Evolutionary conservation across 2,888 invertebrate genomes (phyloP), one percentile per base, ranked within the genome.

Genomic region (Bombylius major): DNA sequence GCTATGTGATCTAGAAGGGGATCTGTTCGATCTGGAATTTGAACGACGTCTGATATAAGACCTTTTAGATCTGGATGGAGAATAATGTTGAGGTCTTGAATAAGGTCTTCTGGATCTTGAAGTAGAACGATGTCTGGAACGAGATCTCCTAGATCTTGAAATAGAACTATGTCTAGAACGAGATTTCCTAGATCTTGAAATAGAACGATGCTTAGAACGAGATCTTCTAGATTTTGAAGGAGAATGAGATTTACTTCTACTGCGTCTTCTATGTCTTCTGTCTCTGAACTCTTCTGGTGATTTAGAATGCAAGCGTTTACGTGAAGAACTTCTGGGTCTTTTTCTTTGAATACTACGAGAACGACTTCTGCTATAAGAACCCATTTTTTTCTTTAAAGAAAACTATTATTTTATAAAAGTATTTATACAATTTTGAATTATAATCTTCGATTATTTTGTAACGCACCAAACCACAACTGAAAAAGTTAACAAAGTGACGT

Each of bases 361-460:
- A 6, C 51, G 42, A 56, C 55, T 56, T 23, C 55, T 48, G 42
- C 55, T 56, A 12, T 44, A 51, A 1, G 55, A 56, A 23, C 55
- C 47, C 55, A 56, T 56, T 47, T 54, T 50, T 14, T 53, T 39
- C 12, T 39, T 36, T 48, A 39, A 36, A 36, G 3, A 8, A 36
- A 5, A 36, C 8, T 36, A 7, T 36, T 36, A 36, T 36, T 36
- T 36, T 5, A 36, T 7, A 36, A 36, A 36, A 5, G 34, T 36
- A 36, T 7, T 36, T 36, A 23, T n/a, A n/a, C n/a, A n/a, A n/a
- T n/a, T n/a, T n/a, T n/a, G 23, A 23, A 23, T 23, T 23, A 2
- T 3, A 23, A 23, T 23, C 23, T 23, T 23, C 1, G 23, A 23
- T 23, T 23, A 23, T 23, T 23, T 23, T 23, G n/a, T 23, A 23